Percentiles rank a stretch among this genome's conserved stretches.
Evolutionary conservation across 2,888 invertebrate species (phyloP).

Genomic region (Notodonta ziczac): DNA sequence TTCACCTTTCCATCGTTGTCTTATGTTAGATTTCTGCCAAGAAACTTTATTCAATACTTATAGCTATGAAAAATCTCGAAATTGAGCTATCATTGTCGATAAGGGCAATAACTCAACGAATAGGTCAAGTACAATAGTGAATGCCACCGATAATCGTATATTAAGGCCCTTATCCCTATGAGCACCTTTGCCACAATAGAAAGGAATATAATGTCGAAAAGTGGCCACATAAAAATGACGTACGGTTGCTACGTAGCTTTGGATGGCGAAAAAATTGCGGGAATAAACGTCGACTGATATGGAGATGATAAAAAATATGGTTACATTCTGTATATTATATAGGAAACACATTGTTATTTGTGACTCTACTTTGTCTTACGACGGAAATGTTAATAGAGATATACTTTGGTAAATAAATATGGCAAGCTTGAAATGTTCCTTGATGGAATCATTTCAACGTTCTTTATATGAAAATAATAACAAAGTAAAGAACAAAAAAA

Average conservation of each 20-base stretch:
- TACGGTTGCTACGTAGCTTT: constrained; percentile 66
- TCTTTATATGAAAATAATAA: not conserved
- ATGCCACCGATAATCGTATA: constrained; percentile 83
- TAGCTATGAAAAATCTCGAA: constrained; percentile 54
- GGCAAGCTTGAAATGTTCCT: too few species aligned
- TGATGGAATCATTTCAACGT: too few species aligned
- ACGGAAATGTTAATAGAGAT: too few species aligned
- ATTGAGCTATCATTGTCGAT: constrained; percentile 71
- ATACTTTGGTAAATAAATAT: too few species aligned
- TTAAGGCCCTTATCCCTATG: constrained; percentile 82
- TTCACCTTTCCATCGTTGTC: not conserved
- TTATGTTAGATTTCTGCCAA: constrained; percentile 5
- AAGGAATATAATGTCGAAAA: constrained; percentile 83
- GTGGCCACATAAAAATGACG: constrained; percentile 84
- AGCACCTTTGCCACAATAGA: constrained; percentile 82
- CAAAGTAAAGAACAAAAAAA: constrained; percentile 35
- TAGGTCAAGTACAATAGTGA: constrained; percentile 84
- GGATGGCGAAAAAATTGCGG: constrained; percentile 56
- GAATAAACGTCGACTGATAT: constrained; percentile 39
- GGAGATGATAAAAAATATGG: constrained; percentile 36
- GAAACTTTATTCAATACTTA: constrained; percentile 27
- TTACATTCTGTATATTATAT: constrained; percentile 22
- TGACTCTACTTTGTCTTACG: not conserved
- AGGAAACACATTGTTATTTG: not conserved
- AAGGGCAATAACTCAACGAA: constrained; percentile 76